These are phyloP conservation scores for Scalopus aquaticus DNA, from an alignment of 2,113 vertebrate species.

Conservation along the genomic window DNA sequence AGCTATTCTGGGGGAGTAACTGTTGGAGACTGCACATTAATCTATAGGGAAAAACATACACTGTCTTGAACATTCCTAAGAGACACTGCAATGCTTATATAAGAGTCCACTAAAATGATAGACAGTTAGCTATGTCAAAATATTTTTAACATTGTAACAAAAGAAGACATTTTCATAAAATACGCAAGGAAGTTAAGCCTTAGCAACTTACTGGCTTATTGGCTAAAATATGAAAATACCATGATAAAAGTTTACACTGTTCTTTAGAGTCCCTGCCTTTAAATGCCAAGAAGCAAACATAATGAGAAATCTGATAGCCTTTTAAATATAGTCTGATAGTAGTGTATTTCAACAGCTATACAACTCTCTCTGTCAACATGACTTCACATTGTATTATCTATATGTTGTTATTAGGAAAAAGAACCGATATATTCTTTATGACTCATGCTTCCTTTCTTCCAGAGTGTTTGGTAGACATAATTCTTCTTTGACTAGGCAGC, in stretches of 20 bases:
- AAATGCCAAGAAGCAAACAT: not conserved
- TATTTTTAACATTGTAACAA: not conserved
- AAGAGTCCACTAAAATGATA: not conserved
- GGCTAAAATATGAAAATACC: constrained; percentile 30
- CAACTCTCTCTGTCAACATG: not conserved
- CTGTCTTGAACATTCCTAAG: constrained; percentile 13
- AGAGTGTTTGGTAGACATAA: not conserved
- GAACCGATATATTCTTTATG: not conserved
- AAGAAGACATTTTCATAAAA: not conserved
- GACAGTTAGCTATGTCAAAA: constrained; percentile 49
- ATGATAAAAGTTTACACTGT: accelerated
- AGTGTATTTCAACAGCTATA: not conserved
- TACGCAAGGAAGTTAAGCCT: not conserved
- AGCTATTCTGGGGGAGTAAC: constrained; percentile 34
- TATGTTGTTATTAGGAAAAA: constrained; percentile 1
- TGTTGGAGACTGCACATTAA: constrained; percentile 45
- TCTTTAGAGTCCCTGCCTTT: constrained; percentile 33
- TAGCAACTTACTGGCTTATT: constrained; percentile 32
- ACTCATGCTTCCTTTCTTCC: constrained; percentile 17
- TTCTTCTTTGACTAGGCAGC: not conserved
- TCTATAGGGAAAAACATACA: constrained; percentile 56
- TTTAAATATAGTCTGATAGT: not conserved
- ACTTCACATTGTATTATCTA: constrained; percentile 52
- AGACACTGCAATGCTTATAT: not conserved
- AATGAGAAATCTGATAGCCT: not conserved